Base-by-base conservation (phyloP, 1,140 invertebrate species). In the Orius insidiosus region DNA sequence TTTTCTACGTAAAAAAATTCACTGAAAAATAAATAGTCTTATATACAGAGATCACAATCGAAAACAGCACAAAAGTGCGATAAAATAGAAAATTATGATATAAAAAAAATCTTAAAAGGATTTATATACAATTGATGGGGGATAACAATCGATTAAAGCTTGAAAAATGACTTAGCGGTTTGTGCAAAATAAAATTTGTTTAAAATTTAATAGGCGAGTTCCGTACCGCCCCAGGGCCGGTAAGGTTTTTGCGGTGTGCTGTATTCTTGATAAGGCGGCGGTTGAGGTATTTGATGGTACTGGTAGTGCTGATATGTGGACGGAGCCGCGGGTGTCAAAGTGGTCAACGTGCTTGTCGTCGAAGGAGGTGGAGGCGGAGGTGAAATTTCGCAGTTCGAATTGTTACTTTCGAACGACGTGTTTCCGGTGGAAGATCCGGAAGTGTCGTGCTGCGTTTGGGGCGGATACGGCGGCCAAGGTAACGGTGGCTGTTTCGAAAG, bases 161-260 rank as follows among this genome's bases (percentile, higher is more conserved):
- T 24, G 24, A 7, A 24, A 24, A 24, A 24, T 24, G 24, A 24
- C 24, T 24, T 24, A 24, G 24, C 24, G 24, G 7, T 24, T 24
- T 24, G 24, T 24, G 24, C 24, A 7, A 4, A 24, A 24, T 24
- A 24, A 4, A 24, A 24, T 4, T 24, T n/a, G n/a, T n/a, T n/a
- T n/a, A n/a, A 24, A 4, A 4, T 24, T 24, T 56, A 77, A 57
- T 94, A 95, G 7, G 88, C 92, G 52, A 95, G 70, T 67, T 96
- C 90, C 0, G 86, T 43, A 30, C 41, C 82, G 2, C 90, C 90
- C 92, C 92, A 96, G 1, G 92, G 92, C 52, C 92, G 65, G 60
- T 95, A 95, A 0, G 89, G 92, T 58, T 94, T 80, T 42, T 68
- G 63, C 14, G 64, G 59, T 3, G 63, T 58, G 14, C 59, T 57